Base-by-base conservation (phyloP, 2,888 invertebrate genomes). In the Morpho achilles region DNA sequence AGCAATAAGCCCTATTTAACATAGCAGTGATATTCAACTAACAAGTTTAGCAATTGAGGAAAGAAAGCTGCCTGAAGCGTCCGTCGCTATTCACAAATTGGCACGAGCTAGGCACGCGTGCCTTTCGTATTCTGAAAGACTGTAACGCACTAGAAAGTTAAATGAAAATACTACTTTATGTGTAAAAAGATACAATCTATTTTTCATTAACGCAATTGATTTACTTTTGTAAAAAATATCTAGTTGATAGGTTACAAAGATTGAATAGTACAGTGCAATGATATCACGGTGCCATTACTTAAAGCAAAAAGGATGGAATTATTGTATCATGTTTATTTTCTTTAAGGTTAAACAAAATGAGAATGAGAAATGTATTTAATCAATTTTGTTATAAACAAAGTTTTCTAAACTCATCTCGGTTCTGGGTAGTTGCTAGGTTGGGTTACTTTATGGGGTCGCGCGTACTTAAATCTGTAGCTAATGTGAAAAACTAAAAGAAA, bases 41-140 rank as follows among this genome's bases (percentile, higher is more conserved):
- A 87, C 87, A 83, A 85, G 86, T 87, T 83, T 80, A 87, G 84
- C 85, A 81, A 82, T 80, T 80, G 72, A 83, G 87, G 86, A 88
- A 89, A 88, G 87, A 88, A 88, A 88, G 87, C 85, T 79, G 84
- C 83, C 80, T 74, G 76, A 72, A 83, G 85, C 87, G 84, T 83
- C 84, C 85, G 84, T 81, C 80, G 84, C 83, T 87, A 84, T 85
- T 84, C 87, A 87, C 89, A 88, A 88, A 87, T 89, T 88, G 87
- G 87, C 87, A 88, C 88, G 88, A 88, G 87, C 87, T 81, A 78
- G 82, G 80, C 88, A 87, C 87, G 86, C 87, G 86, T 79, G 75
- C 65, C 61, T 49, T 62, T 62, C 45, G 58, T 67, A 64, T 63
- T 58, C 47, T 59, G 60, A 58, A 81, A 76, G 43, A 69, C 50